Conservation (phyloP, 2,888 invertebrate genomes). For the Andrena chrysosceles region DNA sequence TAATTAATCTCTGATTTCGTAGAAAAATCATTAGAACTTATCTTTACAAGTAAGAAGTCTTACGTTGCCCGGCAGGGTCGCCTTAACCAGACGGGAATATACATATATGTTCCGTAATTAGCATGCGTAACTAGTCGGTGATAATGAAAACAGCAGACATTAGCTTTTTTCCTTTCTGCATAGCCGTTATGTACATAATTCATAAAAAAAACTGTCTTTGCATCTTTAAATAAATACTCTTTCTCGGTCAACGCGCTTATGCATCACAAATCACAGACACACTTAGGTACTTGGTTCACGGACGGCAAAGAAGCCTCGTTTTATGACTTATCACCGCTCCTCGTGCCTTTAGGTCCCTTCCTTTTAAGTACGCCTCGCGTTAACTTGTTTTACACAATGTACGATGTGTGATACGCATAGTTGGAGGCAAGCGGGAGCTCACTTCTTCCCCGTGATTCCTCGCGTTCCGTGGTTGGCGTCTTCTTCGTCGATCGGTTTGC, state of each 20-base stretch:
- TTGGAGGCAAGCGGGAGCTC: background rate
- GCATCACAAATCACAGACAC: slow-evolving; percentile 80
- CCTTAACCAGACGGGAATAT: slow-evolving; percentile 26
- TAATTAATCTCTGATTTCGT: slow-evolving; percentile 73
- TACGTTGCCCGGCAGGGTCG: slow-evolving; percentile 41
- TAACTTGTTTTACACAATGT: slow-evolving; percentile 8
- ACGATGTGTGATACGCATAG: slow-evolving; percentile 19
- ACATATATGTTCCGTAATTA: slow-evolving; percentile 50
- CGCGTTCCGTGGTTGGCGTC: background rate
- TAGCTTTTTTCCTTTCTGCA: slow-evolving; percentile 43
- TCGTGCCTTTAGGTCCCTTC: slow-evolving; percentile 24
- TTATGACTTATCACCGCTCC: slow-evolving; percentile 48
- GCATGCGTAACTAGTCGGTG: slow-evolving; percentile 51
- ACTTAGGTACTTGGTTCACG: slow-evolving; percentile 81
- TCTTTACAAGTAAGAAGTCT: slow-evolving; percentile 67
- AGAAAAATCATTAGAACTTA: slow-evolving; percentile 66
- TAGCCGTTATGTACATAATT: slow-evolving; percentile 60
- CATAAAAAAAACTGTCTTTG: slow-evolving; percentile 55
- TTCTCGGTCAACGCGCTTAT: slow-evolving; percentile 64
- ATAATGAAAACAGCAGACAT: slow-evolving; percentile 48
- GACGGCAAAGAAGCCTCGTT: slow-evolving; percentile 56
- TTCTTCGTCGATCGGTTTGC: background rate
- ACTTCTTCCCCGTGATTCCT: background rate
- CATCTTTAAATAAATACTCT: slow-evolving; percentile 68
- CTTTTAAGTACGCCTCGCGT: slow-evolving; percentile 58